A percentile compares a stretch with the other conserved stretches of the same genome.
Conservation (phyloP, 2,113 vertebrate genomes). For the Archilochus colubris region DNA sequence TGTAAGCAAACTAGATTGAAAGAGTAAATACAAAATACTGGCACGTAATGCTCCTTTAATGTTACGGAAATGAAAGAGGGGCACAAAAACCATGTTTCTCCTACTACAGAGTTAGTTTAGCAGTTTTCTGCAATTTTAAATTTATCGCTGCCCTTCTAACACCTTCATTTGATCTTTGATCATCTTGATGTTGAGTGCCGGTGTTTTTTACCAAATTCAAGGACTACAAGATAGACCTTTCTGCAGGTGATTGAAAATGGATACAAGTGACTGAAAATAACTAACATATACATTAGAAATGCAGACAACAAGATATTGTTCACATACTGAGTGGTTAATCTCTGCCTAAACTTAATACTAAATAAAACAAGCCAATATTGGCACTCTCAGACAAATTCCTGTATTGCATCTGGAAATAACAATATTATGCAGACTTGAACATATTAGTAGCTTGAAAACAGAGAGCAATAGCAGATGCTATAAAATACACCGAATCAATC, state of each 20-base stretch:
- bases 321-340: neutral
- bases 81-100: slow-evolving; percentile 49
- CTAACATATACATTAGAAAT: neutral
- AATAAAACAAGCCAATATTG: neutral
- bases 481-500: slow-evolving; percentile 28
- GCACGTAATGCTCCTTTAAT: slow-evolving; percentile 23
- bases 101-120: slow-evolving; percentile 27
- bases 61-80: slow-evolving; percentile 34
- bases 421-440: slow-evolving; percentile 25
- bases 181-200: slow-evolving; percentile 8
- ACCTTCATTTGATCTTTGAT: slow-evolving; percentile 21
- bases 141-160: slow-evolving; percentile 8
- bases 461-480: neutral
- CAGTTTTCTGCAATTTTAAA: slow-evolving; percentile 39
- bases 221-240: slow-evolving; percentile 3
- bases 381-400: neutral
- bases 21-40: slow-evolving; percentile 66
- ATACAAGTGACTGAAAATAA: slow-evolving; percentile 11
- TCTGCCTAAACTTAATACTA: neutral
- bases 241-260: neutral
- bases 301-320: neutral
- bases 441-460: slow-evolving; percentile 36
- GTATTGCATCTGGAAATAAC: slow-evolving; percentile 31
- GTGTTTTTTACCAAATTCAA: slow-evolving; percentile 60
- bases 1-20: slow-evolving; percentile 62